phyloP scores from a whole-genome alignment of 2,888 invertebrate genomes.

The Dasysyrphus albostriatus region DNA sequence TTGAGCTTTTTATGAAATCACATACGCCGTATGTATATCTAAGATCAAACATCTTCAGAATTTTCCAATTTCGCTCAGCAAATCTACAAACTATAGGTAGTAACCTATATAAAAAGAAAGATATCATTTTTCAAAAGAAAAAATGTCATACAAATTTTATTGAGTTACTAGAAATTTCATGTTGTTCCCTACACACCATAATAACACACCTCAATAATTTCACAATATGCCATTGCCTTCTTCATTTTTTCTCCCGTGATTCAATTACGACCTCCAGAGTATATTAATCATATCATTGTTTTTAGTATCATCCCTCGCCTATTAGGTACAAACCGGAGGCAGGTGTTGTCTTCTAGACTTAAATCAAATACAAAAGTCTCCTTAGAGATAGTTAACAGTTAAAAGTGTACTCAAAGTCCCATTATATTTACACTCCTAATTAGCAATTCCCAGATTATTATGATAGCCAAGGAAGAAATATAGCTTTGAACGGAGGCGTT shows the following conservation, averaged over 20 bases:
- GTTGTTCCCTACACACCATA: too few relatives aligned
- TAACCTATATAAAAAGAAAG: too few relatives aligned
- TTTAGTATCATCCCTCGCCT: background rate
- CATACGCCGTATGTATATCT: too few relatives aligned
- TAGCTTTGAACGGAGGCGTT: background rate
- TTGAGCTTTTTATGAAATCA: too few relatives aligned
- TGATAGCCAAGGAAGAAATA: slow-evolving; percentile 36
- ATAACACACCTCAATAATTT: too few relatives aligned
- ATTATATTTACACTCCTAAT: slow-evolving; percentile 43
- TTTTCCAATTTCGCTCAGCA: too few relatives aligned
- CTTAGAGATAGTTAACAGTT: slow-evolving; percentile 35
- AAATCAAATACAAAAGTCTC: slow-evolving; percentile 28
- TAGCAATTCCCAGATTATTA: slow-evolving; percentile 39
- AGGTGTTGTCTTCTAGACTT: slow-evolving; percentile 19
- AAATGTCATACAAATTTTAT: too few relatives aligned
- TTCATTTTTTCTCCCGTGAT: background rate
- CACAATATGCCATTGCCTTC: too few relatives aligned
- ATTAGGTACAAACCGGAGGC: background rate
- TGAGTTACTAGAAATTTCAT: too few relatives aligned
- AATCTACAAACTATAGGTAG: too few relatives aligned
- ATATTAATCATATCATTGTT: background rate
- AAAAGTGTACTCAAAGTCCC: slow-evolving; percentile 41
- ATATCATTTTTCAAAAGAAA: too few relatives aligned
- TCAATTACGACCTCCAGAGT: background rate
- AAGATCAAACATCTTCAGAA: too few relatives aligned